Evolutionary conservation across 1,140 invertebrate species (phyloP).

Genomic region (Akabosia matsudoensis): DNA sequence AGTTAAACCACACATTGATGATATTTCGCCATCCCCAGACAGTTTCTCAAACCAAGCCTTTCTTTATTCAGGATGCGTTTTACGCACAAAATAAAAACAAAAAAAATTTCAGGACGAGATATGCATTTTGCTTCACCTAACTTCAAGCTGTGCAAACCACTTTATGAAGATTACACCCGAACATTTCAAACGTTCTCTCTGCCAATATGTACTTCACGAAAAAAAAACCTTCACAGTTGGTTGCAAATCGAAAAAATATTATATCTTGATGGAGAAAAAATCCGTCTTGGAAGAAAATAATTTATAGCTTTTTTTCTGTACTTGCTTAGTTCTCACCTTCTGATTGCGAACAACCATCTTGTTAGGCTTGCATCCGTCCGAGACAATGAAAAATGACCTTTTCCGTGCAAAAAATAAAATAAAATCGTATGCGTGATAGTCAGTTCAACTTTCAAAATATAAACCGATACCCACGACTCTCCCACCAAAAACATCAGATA

Average conservation of each 20-base stretch:
- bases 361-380: background rate
- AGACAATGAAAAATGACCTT: conserved; percentile 5
- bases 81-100: background rate
- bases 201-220: background rate
- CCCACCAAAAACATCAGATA: background rate
- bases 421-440: conserved; percentile 14
- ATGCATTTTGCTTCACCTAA: too few species aligned
- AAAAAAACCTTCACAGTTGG: background rate
- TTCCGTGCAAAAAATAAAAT: too few species aligned
- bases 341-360: background rate
- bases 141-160: background rate
- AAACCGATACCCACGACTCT: conserved; percentile 7
- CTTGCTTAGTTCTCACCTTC: too few species aligned
- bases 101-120: too few species aligned
- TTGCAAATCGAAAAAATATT: background rate
- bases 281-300: background rate
- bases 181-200: too few species aligned
- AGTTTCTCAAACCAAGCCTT: too few species aligned
- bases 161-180: too few species aligned
- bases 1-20: too few species aligned
- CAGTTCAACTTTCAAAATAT: background rate
- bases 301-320: too few species aligned
- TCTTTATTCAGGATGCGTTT: background rate
- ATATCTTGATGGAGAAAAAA: too few species aligned
- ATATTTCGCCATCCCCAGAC: too few species aligned